These are phyloP conservation scores for Ypsolopha sequella DNA, from an alignment of 2,888 invertebrate genomes.

Conservation along the genomic window DNA sequence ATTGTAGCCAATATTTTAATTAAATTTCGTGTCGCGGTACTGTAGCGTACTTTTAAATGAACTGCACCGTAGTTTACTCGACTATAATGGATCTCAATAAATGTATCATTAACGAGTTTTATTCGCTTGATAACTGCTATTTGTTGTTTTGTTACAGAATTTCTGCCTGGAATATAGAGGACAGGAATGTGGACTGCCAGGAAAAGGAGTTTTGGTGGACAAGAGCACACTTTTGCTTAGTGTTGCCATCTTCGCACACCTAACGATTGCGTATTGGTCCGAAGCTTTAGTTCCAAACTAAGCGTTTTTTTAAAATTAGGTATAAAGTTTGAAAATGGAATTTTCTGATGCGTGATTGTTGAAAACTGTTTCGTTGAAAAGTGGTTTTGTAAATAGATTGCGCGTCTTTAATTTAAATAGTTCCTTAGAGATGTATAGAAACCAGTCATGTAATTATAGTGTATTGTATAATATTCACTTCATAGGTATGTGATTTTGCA, in stretches of 20 bases:
- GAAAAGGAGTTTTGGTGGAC: conserved; percentile 19
- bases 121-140: neutral
- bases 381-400: conserved; percentile 12
- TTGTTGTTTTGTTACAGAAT: conserved; percentile 38
- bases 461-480: conserved; percentile 1
- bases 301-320: conserved; percentile 10
- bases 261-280: conserved; percentile 18
- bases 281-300: conserved; percentile 26
- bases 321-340: neutral
- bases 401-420: conserved; percentile 18
- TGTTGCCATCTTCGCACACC: conserved; percentile 25
- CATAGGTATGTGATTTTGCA: too few relatives aligned
- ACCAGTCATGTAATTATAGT: neutral
- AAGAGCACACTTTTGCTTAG: conserved; percentile 26
- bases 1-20: conserved; percentile 2
- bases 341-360: neutral
- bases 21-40: neutral
- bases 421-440: conserved; percentile 13
- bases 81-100: neutral
- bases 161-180: conserved; percentile 58
- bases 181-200: conserved; percentile 41
- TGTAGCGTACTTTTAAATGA: neutral
- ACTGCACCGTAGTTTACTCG: neutral
- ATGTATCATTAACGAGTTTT: neutral
- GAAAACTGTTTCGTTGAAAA: neutral